Evolutionary conservation across 2,888 invertebrate genomes (phyloP), one percentile per base, ranked within the genome.

Genomic region (Hydraecia micacea): DNA sequence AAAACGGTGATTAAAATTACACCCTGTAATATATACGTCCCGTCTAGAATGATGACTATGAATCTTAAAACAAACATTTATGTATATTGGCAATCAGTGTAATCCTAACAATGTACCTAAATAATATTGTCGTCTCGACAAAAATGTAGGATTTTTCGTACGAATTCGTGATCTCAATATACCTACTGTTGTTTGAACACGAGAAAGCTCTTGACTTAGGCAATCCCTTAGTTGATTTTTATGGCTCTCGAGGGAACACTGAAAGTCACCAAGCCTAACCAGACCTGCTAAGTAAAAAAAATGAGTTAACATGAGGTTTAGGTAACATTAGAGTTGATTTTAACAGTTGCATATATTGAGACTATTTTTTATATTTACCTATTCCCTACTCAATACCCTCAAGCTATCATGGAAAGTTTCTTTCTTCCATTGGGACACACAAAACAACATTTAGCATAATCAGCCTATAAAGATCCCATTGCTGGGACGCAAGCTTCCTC

Each of bases 221-320:
- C 32, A 39, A 70, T 49, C 9, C 15, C 49, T 21, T 60, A 58
- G n/a, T n/a, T 73, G 36, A 68, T 49, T 75, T 62, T 75, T 75
- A 49, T 49, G 25, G 25, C 18, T 11, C 75, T 62, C 36, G 4
- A 18, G 32, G 21, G 55, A 42, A 46, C 6, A 21, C 18, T 46
- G n/a, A 21, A 32, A 32, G 13, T 67, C 15, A 15, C 62, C 25
- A 55, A 13, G 13, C 28, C 18, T 21, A 13, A 21, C 28, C 13
- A 68, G 21, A 68, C 13, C 13, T 49, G 15, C 32, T 7, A 52
- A 25, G 15, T 39, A 36, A 39, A 65, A 65, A 36, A 65, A 36
- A 2, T 36, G 21, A 13, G 15, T 36, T 7, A 21, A 52, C 21
- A n/a, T 58, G 1, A 58, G 11, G 55, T 58, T 58, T 11, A 58